phyloP scores from a whole-genome alignment of 2,797 vertebrate species.

The Knipowitschia caucasica region DNA sequence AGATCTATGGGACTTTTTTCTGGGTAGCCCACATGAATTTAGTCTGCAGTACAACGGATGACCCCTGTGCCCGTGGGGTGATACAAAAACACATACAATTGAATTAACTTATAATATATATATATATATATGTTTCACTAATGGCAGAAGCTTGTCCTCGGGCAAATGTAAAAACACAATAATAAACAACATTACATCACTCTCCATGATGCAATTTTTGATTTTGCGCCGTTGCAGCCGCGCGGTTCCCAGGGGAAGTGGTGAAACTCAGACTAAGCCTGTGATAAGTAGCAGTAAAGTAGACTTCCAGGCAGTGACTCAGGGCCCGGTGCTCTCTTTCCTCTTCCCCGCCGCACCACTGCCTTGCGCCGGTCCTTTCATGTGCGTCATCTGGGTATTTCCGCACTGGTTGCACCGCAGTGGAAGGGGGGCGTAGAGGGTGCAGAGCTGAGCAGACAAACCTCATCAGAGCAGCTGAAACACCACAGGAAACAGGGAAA shows the following conservation, averaged over 20 bases:
- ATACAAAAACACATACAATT: too few relatives aligned
- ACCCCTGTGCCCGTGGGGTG: too few relatives aligned
- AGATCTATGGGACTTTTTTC: too few relatives aligned
- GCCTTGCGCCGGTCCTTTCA: conserved; percentile 46
- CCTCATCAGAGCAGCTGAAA: conserved; percentile 6
- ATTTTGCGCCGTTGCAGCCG: neutral
- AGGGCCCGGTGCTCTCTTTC: too few relatives aligned
- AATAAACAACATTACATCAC: neutral
- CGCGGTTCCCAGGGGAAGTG: neutral
- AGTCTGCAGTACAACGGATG: too few relatives aligned
- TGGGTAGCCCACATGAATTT: too few relatives aligned
- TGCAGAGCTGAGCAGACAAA: conserved; percentile 21
- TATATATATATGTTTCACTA: too few relatives aligned
- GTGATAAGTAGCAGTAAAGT: conserved; percentile 4
- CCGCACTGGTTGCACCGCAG: conserved; percentile 58
- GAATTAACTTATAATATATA: too few relatives aligned
- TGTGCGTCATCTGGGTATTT: conserved; percentile 78
- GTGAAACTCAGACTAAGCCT: neutral
- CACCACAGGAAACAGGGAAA: conserved; percentile 3
- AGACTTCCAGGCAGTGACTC: conserved; percentile 35
- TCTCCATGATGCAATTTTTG: neutral
- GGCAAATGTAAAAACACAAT: too few relatives aligned
- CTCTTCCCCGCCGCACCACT: conserved; percentile 32
- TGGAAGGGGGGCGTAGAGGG: conserved; percentile 47
- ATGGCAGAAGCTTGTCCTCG: too few relatives aligned